A percentile compares a stretch with the other conserved stretches of the same genome.
Conservation (phyloP, 2,113 vertebrate genomes). For the Amblyopsis rosae region DNA sequence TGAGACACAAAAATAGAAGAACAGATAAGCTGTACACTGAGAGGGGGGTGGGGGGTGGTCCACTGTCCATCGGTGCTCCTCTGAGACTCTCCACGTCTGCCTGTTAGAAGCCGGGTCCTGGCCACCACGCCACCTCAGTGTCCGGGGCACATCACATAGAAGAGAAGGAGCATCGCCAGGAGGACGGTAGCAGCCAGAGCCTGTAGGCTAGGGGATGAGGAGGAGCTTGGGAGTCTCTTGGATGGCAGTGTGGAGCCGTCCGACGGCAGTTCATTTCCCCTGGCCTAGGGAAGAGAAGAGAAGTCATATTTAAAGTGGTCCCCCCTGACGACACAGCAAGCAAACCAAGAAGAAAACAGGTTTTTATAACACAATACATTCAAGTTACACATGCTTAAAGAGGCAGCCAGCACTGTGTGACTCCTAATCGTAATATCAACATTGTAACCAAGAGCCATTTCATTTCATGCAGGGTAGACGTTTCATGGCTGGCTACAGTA, state of each 20-base stretch:
- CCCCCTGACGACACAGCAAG: neutral
- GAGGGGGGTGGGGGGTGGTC: slow-evolving; percentile 22
- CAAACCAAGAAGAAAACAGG: neutral
- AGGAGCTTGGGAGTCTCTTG: slow-evolving; percentile 59
- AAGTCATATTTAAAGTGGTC: slow-evolving; percentile 8
- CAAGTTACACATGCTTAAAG: neutral
- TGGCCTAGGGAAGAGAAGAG: slow-evolving; percentile 54
- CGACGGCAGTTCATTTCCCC: slow-evolving; percentile 70
- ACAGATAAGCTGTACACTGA: slow-evolving; percentile 61
- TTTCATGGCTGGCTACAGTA: neutral
- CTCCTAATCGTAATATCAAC: neutral
- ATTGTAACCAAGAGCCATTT: neutral
- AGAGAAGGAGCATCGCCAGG: slow-evolving; percentile 57
- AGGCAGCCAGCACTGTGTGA: neutral
- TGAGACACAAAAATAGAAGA: slow-evolving; percentile 42
- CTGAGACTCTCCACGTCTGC: slow-evolving; percentile 36
- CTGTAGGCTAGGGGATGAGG: slow-evolving; percentile 35
- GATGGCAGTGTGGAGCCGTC: slow-evolving; percentile 65
- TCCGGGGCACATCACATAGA: slow-evolving; percentile 52
- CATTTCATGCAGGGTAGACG: neutral
- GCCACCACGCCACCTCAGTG: slow-evolving; percentile 53
- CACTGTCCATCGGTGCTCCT: slow-evolving; percentile 20
- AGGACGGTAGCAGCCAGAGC: slow-evolving; percentile 49
- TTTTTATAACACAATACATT: neutral
- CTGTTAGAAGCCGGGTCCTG: slow-evolving; percentile 34